Conservation (phyloP, 2,888 invertebrate species). For the Timema cristinae region DNA sequence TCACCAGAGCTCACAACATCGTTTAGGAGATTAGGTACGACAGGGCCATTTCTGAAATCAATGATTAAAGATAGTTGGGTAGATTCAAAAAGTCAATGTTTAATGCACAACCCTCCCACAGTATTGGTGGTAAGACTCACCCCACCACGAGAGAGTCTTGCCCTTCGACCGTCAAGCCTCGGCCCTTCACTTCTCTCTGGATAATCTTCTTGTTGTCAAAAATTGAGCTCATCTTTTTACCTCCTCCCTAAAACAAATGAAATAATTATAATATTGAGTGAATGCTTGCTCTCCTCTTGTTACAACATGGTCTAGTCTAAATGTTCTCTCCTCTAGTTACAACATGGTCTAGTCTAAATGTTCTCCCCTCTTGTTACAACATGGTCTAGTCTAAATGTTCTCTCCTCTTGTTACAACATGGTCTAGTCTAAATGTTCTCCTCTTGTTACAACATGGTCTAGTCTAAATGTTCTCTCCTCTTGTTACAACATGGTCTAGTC, state of each 20-base stretch:
- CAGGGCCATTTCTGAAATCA: conserved; percentile 36
- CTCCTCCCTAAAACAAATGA: conserved; percentile 24
- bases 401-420: too few relatives aligned
- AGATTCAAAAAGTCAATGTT: background rate
- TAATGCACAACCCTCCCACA: background rate
- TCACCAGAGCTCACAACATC: conserved; percentile 14
- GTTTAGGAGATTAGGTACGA: conserved; percentile 28
- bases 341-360: too few relatives aligned
- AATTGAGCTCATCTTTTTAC: conserved; percentile 41
- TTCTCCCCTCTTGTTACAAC: too few relatives aligned
- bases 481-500: too few relatives aligned
- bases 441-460: too few relatives aligned
- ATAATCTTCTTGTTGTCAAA: conserved; percentile 24
- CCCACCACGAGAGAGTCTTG: conserved; percentile 32
- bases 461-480: too few relatives aligned
- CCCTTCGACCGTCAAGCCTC: conserved; percentile 41
- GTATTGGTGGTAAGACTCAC: conserved; percentile 32
- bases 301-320: too few relatives aligned
- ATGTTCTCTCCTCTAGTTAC: too few relatives aligned
- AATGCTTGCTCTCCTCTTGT: too few relatives aligned
- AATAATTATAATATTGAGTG: background rate
- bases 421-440: too few relatives aligned
- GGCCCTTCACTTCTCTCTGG: conserved; percentile 35
- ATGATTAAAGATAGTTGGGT: background rate
- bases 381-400: too few relatives aligned